phyloP scores from a whole-genome alignment of 2,888 invertebrate genomes.

The Nymphalis urticae region DNA sequence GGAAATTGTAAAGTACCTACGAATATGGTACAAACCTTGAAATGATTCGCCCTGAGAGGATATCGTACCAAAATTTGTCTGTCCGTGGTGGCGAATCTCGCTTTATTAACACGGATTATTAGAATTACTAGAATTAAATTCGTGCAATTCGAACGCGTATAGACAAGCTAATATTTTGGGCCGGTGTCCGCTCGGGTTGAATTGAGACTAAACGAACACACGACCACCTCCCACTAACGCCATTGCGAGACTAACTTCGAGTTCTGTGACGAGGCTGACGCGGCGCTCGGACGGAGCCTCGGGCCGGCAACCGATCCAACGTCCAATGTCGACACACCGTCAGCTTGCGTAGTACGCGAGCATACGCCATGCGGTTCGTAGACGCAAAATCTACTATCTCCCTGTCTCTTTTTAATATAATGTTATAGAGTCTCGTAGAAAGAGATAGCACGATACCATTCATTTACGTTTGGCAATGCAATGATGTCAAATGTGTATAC shows the following conservation, averaged over 20 bases:
- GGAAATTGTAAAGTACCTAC: conserved; percentile 67
- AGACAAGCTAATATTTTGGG: conserved; percentile 82
- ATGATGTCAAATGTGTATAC: conserved; percentile 57
- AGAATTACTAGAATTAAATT: conserved; percentile 73
- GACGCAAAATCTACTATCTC: conserved; percentile 44
- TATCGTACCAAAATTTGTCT: conserved; percentile 82
- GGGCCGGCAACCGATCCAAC: conserved; percentile 77
- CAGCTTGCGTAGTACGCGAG: conserved; percentile 80
- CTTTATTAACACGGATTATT: conserved; percentile 61
- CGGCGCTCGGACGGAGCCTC: conserved; percentile 67
- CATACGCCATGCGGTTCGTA: conserved; percentile 67
- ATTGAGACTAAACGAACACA: conserved; percentile 75
- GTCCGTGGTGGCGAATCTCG: conserved; percentile 73
- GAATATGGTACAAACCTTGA: conserved; percentile 80
- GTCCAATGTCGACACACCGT: conserved; percentile 81
- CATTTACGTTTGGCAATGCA: conserved; percentile 77
- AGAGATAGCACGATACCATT: conserved; percentile 67
- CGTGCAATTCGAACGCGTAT: conserved; percentile 76
- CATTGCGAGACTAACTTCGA: conserved; percentile 77
- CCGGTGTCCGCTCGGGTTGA: conserved; percentile 82
- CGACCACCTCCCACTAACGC: conserved; percentile 74
- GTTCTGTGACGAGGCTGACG: conserved; percentile 47
- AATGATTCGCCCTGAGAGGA: conserved; percentile 80
- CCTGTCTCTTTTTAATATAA: conserved; percentile 59
- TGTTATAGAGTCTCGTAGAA: conserved; percentile 41